phyloP scores from a whole-genome alignment of 2,888 invertebrate genomes.

The Therioaphis trifolii region DNA sequence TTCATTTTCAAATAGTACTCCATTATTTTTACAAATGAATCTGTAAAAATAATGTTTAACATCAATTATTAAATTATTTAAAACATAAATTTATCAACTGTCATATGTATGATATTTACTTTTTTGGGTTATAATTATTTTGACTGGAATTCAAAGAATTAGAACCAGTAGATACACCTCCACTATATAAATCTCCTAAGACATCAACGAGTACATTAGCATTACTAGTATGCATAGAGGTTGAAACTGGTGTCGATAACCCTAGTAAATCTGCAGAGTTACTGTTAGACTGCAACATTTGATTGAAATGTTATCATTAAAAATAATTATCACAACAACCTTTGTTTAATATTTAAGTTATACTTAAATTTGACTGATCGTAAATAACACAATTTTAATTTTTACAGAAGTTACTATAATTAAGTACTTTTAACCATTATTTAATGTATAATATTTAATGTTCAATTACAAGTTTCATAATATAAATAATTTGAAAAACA shows the following conservation, averaged over 20 bases:
- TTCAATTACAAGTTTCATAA: too few species aligned
- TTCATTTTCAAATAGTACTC: conserved; percentile 98
- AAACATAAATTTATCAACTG: too few species aligned
- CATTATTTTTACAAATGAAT: conserved; percentile 97
- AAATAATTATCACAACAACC: too few species aligned
- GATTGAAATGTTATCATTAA: too few species aligned
- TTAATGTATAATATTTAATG: too few species aligned
- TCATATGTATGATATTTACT: conserved; percentile 71
- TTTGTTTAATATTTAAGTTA: too few species aligned
- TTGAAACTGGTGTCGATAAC: conserved; percentile 87
- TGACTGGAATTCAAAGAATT: conserved; percentile 71
- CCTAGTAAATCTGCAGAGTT: conserved; percentile 85
- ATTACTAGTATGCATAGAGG: conserved; percentile 76
- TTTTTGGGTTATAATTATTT: conserved; percentile 87
- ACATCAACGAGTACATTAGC: conserved; percentile 90
- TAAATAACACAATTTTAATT: background rate
- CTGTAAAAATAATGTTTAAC: conserved; percentile 69
- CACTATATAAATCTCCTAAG: conserved; percentile 87
- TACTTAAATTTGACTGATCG: background rate
- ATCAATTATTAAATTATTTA: background rate
- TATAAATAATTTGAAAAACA: too few species aligned
- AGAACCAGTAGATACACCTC: conserved; percentile 69
- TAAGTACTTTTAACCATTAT: too few species aligned
- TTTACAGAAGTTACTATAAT: background rate
- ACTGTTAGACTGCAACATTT: conserved; percentile 64